These are phyloP conservation scores for Thera britannica DNA, from an alignment of 2,888 invertebrate species.

Conservation along the genomic window DNA sequence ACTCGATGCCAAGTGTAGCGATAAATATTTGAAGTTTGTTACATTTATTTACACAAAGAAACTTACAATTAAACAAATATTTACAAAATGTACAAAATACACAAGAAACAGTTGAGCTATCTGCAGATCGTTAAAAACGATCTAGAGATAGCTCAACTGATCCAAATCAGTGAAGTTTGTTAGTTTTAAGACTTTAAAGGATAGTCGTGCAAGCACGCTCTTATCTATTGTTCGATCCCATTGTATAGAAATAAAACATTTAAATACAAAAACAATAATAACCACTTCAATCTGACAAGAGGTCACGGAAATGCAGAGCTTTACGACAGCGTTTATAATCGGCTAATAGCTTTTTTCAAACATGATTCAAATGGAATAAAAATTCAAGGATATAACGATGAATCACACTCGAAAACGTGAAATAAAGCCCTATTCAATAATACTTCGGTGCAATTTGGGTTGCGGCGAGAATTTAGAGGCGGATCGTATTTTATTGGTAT, in stretches of 20 bases:
- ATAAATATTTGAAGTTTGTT: slow-evolving; percentile 14
- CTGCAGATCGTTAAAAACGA: too few species aligned
- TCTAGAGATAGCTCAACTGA: too few species aligned
- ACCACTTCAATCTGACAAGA: slow-evolving; percentile 14
- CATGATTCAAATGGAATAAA: slow-evolving; percentile 17
- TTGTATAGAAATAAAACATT: slow-evolving; percentile 8
- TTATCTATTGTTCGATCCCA: slow-evolving; percentile 21
- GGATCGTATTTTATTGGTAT: slow-evolving; percentile 37
- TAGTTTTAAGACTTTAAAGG: not conserved
- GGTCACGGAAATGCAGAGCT: slow-evolving; percentile 17
- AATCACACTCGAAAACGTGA: slow-evolving; percentile 13
- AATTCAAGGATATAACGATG: slow-evolving; percentile 13
- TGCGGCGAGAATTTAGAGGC: slow-evolving; percentile 32
- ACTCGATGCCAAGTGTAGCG: slow-evolving; percentile 10
- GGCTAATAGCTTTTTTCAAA: slow-evolving; percentile 27
- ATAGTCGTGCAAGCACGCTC: not conserved
- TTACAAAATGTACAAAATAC: too few species aligned
- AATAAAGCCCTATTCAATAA: slow-evolving; percentile 22
- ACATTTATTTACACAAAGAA: too few species aligned
- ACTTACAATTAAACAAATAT: too few species aligned
- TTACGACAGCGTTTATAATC: slow-evolving; percentile 15
- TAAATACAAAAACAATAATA: slow-evolving; percentile 20
- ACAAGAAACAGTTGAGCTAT: too few species aligned
- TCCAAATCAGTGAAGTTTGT: slow-evolving; percentile 15
- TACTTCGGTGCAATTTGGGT: slow-evolving; percentile 33